A percentile compares a stretch with the other conserved stretches of the same genome.
phyloP scores from a whole-genome alignment of 2,888 invertebrate genomes.

The Orchesellides sinensis region DNA sequence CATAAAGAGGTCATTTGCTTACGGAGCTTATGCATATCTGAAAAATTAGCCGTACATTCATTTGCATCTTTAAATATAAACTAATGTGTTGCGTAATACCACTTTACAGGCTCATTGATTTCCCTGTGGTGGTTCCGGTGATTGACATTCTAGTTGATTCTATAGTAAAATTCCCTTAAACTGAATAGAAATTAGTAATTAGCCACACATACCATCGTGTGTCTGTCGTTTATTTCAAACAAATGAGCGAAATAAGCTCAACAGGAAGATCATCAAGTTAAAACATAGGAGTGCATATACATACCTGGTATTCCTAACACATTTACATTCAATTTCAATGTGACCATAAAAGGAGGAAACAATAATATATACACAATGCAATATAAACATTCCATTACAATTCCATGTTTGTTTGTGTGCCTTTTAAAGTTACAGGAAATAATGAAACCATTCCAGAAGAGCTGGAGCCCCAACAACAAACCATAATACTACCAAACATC shows the following conservation, averaged over 20 bases:
- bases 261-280: too few relatives aligned
- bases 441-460: conserved; percentile 44
- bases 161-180: too few relatives aligned
- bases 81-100: background rate
- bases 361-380: background rate
- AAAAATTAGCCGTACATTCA: background rate
- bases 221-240: too few relatives aligned
- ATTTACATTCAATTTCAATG: too few relatives aligned
- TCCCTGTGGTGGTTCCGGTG: background rate
- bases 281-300: too few relatives aligned
- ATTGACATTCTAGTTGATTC: too few relatives aligned
- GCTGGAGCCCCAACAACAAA: too few relatives aligned
- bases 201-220: too few relatives aligned
- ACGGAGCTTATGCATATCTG: background rate
- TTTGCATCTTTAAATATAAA: background rate
- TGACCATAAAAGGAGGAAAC: background rate
- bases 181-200: background rate
- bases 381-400: conserved; percentile 10
- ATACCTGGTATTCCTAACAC: too few relatives aligned
- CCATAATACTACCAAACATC: too few relatives aligned
- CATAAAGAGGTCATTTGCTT: conserved; percentile 44
- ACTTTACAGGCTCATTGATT: background rate
- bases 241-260: too few relatives aligned
- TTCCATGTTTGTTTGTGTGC: background rate
- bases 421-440: too few relatives aligned